Evolutionary conservation across 2,797 vertebrate species (phyloP), one percentile per base, ranked within the genome.

Genomic region (Tenualosa ilisha): DNA sequence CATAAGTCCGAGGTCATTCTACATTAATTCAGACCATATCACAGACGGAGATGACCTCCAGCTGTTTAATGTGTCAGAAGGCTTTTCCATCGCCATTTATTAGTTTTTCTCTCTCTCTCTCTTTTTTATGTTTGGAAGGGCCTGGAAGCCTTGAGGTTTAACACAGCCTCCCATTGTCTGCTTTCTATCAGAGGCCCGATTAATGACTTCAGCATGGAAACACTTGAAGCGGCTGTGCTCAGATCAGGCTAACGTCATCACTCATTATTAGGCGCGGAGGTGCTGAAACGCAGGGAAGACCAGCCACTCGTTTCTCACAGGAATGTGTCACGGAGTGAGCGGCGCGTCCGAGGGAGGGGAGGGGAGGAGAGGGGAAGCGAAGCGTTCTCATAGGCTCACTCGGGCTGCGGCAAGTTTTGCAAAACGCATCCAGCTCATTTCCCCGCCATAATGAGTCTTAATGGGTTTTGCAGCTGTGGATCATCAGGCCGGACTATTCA

Each of bases 381-480:
- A 12, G 65, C 65, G 17, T 40, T 46, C 72, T 46, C 72, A 43
- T 43, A 79, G 72, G 72, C 40, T 43, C 72, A 79, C 17, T 40
- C 72, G 87, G 91, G 94, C 93, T 94, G 93, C 92, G 82, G 72
- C 72, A 88, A 90, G 89, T 87, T 89, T 92, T 93, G 94, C 94
- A 96, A 96, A 96, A 95, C 91, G 93, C 95, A 95, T 95, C 94
- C 95, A 94, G 95, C 95, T 96, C 95, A 95, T 95, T 96, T 93
- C 90, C 88, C 85, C 93, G 91, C 90, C 91, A 91, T 93, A 94
- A 95, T 95, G 96, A 96, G 94, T 94, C 94, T 94, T 95, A 94
- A 96, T 95, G 94, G 91, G 91, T 94, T 96, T 94, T 95, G 94
- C 94, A 95, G 95, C 95, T 94, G 94, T 93, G 95, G 93, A 91